Evolutionary conservation across 2,888 invertebrate genomes (phyloP).

Genomic region (Ormyrus thymus): DNA sequence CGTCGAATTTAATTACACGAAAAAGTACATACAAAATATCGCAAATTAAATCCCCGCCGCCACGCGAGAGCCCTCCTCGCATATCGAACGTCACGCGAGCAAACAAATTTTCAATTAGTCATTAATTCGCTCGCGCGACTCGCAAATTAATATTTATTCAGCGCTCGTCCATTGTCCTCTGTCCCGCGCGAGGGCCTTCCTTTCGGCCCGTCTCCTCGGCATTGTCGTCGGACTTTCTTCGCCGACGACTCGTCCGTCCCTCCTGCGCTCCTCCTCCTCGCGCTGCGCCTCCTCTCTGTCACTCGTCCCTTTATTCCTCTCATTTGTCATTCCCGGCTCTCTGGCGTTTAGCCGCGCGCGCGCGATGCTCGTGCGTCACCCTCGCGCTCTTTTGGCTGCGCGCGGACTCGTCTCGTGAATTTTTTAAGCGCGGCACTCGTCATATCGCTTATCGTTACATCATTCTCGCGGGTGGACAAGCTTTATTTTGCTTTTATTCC

Average conservation of each 20-base stretch:
- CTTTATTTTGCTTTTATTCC: no score
- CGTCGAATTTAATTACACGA: no score
- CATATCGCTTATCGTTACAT: conserved; percentile 37
- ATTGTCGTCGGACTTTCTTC: neutral
- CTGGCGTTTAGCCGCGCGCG: conserved; percentile 32
- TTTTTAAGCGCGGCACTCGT: neutral
- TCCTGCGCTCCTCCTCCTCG: conserved; percentile 4
- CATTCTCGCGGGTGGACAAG: neutral
- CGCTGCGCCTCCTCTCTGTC: neutral
- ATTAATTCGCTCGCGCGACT: neutral
- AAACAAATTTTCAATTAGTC: conserved; percentile 32
- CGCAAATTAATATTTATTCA: conserved; percentile 44
- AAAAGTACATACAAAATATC: neutral
- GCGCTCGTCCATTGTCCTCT: conserved; percentile 35
- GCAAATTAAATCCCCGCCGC: neutral
- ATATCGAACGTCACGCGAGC: neutral
- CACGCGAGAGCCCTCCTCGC: neutral
- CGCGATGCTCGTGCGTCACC: conserved; percentile 7
- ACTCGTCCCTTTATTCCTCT: conserved; percentile 28
- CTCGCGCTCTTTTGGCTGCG: neutral
- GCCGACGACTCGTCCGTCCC: neutral
- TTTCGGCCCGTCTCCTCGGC: neutral
- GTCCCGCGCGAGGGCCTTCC: conserved; percentile 20
- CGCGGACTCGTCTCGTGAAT: neutral
- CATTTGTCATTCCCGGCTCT: conserved; percentile 42